phyloP scores from a whole-genome alignment of 2,797 vertebrate species.

The Heteromormyrus szaboi region DNA sequence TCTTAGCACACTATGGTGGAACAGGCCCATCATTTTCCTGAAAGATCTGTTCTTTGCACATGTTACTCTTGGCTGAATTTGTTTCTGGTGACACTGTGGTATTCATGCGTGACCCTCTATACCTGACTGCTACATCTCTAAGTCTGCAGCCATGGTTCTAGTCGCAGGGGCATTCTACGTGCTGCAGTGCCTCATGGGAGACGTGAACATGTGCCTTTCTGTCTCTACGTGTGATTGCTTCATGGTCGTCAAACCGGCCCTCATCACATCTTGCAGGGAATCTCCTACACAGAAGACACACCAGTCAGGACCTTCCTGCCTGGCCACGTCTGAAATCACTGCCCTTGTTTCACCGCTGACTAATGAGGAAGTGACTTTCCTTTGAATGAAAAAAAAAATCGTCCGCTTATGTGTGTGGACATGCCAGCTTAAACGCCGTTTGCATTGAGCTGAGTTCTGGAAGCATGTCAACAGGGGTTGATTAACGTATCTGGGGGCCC shows the following conservation, averaged over 20 bases:
- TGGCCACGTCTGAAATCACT: background rate
- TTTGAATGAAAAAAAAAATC: background rate
- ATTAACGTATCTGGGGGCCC: background rate
- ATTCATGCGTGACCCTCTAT: background rate
- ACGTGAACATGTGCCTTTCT: background rate
- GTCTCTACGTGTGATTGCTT: background rate
- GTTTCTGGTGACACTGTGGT: background rate
- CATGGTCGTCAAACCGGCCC: background rate
- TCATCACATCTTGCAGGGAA: background rate
- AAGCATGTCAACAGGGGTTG: background rate
- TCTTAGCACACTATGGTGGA: background rate
- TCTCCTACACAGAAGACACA: background rate
- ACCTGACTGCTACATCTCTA: background rate
- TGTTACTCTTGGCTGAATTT: background rate
- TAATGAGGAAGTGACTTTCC: constrained; percentile 1
- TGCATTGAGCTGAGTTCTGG: background rate
- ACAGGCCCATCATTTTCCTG: background rate
- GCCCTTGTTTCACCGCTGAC: background rate
- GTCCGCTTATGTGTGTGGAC: background rate
- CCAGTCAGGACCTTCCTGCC: background rate
- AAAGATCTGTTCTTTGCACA: background rate
- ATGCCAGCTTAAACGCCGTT: background rate
- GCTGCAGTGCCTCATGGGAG: background rate
- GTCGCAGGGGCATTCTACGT: background rate
- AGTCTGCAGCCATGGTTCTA: background rate